phyloP scores from a whole-genome alignment of 1,140 invertebrate genomes.

The Trichoplusia ni region DNA sequence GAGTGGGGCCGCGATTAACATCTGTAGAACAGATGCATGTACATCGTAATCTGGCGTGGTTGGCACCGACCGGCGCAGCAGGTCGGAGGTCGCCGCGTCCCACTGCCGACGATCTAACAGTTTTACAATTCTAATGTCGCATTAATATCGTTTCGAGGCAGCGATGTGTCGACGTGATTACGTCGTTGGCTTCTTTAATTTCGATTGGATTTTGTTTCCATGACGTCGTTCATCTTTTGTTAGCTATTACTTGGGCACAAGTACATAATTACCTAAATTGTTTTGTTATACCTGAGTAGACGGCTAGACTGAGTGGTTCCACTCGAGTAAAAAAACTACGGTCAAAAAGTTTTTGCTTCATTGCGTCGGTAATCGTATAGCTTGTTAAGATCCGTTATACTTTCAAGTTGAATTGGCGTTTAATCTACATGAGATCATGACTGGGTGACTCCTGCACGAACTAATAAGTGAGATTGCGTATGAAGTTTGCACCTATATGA shows the following conservation, averaged over 20 bases:
- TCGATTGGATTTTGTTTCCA: slow-evolving; percentile 31
- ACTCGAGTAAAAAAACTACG: background rate
- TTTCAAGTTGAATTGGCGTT: slow-evolving; percentile 6
- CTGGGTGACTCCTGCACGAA: background rate
- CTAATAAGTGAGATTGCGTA: slow-evolving; percentile 5
- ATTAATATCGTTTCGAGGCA: slow-evolving; percentile 13
- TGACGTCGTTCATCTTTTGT: slow-evolving; percentile 6
- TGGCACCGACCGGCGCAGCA: slow-evolving; percentile 14
- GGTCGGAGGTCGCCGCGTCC: slow-evolving; percentile 40
- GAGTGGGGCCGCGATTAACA: slow-evolving; percentile 59
- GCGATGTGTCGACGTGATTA: slow-evolving; percentile 40
- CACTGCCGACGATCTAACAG: slow-evolving; percentile 32
- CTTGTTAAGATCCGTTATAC: slow-evolving; percentile 16
- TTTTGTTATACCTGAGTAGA: too few relatives aligned
- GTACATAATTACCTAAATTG: too few relatives aligned
- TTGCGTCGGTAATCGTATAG: background rate
- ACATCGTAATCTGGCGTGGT: slow-evolving; percentile 40
- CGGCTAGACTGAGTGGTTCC: too few relatives aligned
- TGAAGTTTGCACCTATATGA: background rate
- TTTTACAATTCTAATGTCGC: slow-evolving; percentile 46
- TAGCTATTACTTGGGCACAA: too few relatives aligned
- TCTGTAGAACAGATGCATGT: slow-evolving; percentile 56
- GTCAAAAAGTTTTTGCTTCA: background rate
- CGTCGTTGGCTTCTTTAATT: slow-evolving; percentile 26
- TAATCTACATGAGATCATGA: slow-evolving; percentile 14